Conservation (phyloP, 2,888 invertebrate genomes). For the Eilema caniola region DNA sequence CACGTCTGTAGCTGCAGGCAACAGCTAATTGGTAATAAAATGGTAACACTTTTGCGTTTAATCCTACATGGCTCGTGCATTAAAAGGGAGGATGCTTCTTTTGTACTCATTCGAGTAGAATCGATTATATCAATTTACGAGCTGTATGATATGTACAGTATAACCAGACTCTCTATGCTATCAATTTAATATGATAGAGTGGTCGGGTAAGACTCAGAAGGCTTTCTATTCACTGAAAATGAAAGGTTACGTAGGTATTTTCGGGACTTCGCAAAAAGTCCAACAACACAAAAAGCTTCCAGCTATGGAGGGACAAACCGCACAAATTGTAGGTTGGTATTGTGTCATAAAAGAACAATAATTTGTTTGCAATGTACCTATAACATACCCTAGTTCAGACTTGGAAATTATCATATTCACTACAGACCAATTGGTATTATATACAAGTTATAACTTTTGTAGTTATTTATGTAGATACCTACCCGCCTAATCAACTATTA, state of each 20-base stretch:
- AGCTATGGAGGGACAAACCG: conserved; percentile 14
- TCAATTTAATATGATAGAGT: too few species aligned
- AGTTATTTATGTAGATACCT: too few species aligned
- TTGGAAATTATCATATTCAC: neutral
- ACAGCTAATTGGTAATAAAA: neutral
- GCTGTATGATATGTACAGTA: too few species aligned
- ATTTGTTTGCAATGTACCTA: conserved; percentile 4
- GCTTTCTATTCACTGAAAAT: conserved; percentile 2
- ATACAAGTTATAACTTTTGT: too few species aligned
- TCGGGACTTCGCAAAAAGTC: conserved; percentile 11
- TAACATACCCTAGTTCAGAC: too few species aligned
- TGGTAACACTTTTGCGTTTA: neutral
- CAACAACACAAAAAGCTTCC: conserved; percentile 11
- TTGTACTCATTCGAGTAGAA: neutral
- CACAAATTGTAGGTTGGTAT: conserved; percentile 8
- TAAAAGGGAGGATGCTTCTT: neutral
- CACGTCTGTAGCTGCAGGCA: too few species aligned
- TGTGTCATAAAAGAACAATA: neutral
- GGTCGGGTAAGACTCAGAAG: too few species aligned
- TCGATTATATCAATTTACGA: neutral
- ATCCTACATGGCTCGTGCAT: neutral
- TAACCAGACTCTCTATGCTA: too few species aligned
- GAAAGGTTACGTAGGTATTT: neutral
- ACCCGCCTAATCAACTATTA: neutral
- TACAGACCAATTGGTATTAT: neutral